phyloP scores from a whole-genome alignment of 2,113 vertebrate species.

The Hassar affinis region DNA sequence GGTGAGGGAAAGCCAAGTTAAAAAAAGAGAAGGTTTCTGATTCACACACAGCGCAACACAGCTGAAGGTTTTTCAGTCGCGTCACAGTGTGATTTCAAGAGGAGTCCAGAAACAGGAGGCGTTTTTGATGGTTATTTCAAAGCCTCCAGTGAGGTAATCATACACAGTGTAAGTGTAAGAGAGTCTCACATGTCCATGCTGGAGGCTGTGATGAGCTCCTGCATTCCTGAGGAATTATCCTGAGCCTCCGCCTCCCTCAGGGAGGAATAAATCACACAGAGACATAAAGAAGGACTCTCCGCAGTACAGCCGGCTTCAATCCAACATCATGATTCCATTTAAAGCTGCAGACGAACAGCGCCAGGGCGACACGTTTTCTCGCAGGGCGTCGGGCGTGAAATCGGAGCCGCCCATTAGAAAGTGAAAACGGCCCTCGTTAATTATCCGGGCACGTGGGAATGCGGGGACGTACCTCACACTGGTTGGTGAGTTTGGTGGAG shows the following conservation, averaged over 20 bases:
- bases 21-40: too few species aligned
- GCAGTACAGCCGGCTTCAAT: background rate
- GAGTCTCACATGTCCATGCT: background rate
- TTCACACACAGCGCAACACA: too few species aligned
- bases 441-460: background rate
- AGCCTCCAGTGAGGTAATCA: background rate
- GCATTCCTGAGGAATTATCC: constrained; percentile 33
- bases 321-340: background rate
- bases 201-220: background rate
- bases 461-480: constrained; percentile 82
- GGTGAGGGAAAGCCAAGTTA: background rate
- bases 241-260: background rate
- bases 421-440: background rate
- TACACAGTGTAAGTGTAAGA: background rate
- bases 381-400: background rate
- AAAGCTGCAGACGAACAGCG: background rate
- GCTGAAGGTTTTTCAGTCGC: too few species aligned
- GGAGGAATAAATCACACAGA: background rate
- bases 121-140: too few species aligned
- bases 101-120: background rate
- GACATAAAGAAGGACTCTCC: background rate
- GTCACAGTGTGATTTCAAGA: background rate
- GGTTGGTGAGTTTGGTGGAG: constrained; percentile 93
- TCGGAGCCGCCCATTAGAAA: background rate
- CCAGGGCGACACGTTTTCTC: background rate